Evolutionary conservation across 2,113 vertebrate species (phyloP).

Genomic region (Aspiorhynchus laticeps): DNA sequence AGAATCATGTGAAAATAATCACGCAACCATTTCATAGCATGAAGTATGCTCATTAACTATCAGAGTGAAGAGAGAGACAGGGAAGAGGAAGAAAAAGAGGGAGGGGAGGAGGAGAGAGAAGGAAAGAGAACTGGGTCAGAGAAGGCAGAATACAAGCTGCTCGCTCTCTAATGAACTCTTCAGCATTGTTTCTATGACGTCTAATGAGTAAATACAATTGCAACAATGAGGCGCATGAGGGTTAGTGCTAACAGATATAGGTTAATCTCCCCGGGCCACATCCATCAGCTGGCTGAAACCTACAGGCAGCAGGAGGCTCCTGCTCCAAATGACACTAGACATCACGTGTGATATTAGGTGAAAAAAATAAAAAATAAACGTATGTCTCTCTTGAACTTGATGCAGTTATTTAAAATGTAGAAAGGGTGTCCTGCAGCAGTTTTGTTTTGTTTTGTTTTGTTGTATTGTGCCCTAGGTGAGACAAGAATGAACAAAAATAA

Average conservation of each 20-base stretch:
- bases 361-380: not conserved
- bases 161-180: slow-evolving; percentile 70
- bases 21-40: slow-evolving; percentile 10
- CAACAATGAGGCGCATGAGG: slow-evolving; percentile 69
- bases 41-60: slow-evolving; percentile 30
- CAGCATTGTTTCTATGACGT: slow-evolving; percentile 48
- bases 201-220: slow-evolving; percentile 59
- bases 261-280: slow-evolving; percentile 40
- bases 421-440: not conserved
- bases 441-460: too few relatives aligned
- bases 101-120: slow-evolving; percentile 7
- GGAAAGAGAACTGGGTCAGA: slow-evolving; percentile 50
- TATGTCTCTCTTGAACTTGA: not conserved
- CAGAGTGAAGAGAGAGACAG: slow-evolving; percentile 10
- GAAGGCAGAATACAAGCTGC: slow-evolving; percentile 63
- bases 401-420: not conserved
- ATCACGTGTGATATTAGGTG: not conserved
- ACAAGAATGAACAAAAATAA: not conserved
- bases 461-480: not conserved
- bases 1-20: slow-evolving; percentile 17
- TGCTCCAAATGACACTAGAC: not conserved
- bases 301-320: slow-evolving; percentile 4
- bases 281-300: slow-evolving; percentile 33
- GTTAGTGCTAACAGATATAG: slow-evolving; percentile 62
- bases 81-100: not conserved